Base-by-base conservation (phyloP, 2,797 vertebrate genomes). In the Bucorvus abyssinicus region DNA sequence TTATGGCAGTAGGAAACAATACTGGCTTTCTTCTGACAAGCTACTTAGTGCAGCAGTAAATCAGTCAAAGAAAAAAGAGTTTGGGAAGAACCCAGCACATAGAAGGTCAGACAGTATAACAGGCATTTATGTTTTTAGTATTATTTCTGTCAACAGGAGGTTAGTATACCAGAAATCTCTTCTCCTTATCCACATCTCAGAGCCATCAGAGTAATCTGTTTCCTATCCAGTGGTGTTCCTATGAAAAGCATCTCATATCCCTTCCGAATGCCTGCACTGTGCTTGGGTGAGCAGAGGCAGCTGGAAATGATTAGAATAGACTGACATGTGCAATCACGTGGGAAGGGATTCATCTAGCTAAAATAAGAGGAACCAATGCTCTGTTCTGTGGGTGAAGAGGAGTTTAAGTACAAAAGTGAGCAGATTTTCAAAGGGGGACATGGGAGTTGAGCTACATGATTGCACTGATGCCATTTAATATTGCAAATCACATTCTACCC, bases 351-450 rank as follows among this genome's bases (percentile, higher is more conserved):
- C 73, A 63, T 93, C 80, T 90, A 0, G 0, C 53, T 76, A 19
- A 85, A 77, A 55, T 40, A 89, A 63, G 38, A 70, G 88, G 92
- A 95, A 88, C 87, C 90, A 81, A 22, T 93, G 68, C 38, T 68
- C 60, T 76, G 38, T 71, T 91, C 74, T 89, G 42, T 65, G 64
- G 83, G 55, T 44, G 63, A 91, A 92, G 80, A 88, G 81, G 70
- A 94, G n/a, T 91, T 95, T 80, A 85, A 85, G 45, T 87, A 91
- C 27, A 84, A 93, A 94, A 96, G 57, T 93, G 94, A 92, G 89
- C 89, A 91, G 94, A 96, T 96, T 95, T 96, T 93, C 82, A 84
- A 95, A 87, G 53, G 53, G 45, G 21, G 50, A 47, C 42, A 32
- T 87, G 92, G 79, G 92, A 95, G 69, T 65, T 81, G 27, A 92